phyloP scores from a whole-genome alignment of 1,140 invertebrate genomes.

The Macrocentrus cingulum region DNA sequence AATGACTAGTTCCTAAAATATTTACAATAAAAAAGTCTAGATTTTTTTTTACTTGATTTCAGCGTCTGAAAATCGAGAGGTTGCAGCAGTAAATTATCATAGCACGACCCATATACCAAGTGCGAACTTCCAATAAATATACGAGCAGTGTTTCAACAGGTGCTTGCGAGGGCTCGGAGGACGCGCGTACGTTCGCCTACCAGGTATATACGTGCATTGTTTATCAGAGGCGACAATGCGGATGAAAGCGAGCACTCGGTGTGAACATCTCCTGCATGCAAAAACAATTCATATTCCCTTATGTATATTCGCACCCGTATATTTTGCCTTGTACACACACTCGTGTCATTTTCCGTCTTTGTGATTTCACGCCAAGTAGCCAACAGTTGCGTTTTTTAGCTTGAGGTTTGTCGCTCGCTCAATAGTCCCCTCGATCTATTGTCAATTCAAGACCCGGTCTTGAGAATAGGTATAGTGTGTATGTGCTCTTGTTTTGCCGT shows the following conservation, averaged over 20 bases:
- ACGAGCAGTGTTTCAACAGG: slow-evolving; percentile 27
- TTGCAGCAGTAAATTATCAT: too few species aligned
- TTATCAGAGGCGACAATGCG: background rate
- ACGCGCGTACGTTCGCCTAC: background rate
- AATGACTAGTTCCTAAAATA: too few species aligned
- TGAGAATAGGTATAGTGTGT: too few species aligned
- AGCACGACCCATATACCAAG: too few species aligned
- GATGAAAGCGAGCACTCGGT: slow-evolving; percentile 14
- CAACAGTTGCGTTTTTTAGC: slow-evolving; percentile 3
- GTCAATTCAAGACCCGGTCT: background rate
- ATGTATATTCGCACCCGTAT: slow-evolving; percentile 19
- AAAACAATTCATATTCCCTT: slow-evolving; percentile 6
- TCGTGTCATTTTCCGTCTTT: background rate
- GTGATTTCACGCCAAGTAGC: background rate
- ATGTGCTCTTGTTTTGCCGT: background rate
- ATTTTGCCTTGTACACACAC: slow-evolving; percentile 15
- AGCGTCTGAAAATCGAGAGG: too few species aligned
- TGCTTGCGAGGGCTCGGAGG: slow-evolving; percentile 8
- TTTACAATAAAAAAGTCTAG: too few species aligned
- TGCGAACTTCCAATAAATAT: too few species aligned
- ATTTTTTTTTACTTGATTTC: too few species aligned
- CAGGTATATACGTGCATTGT: slow-evolving; percentile 1
- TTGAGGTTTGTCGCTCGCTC: slow-evolving; percentile 5
- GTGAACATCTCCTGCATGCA: slow-evolving; percentile 16
- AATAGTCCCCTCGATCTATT: background rate